Evolutionary conservation across 2,797 vertebrate genomes (phyloP), one percentile per base, ranked within the genome.

Genomic region (Dromococcyx pavoninus): DNA sequence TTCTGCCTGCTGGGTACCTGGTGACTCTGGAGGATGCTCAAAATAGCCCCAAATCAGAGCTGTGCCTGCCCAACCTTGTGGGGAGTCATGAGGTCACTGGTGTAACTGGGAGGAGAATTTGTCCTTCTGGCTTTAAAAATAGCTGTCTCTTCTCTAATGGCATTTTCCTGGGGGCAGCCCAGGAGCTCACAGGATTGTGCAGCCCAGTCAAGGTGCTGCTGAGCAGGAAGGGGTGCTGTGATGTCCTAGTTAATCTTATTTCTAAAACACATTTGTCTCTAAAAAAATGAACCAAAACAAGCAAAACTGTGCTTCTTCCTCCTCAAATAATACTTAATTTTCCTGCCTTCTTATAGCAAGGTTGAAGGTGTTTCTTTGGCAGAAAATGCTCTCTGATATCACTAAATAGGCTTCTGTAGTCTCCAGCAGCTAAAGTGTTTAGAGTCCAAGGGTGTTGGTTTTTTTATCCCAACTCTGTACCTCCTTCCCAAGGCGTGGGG

Each of bases 391-490:
- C 56, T 91, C 84, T 93, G 94, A 86, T 96, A 44, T 44, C 19
- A 17, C 75, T 89, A 96, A 97, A 96, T 89, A 93, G 88, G 71
- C 89, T 96, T 96, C 71, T 65, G 71, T 94, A 92, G 95, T 95
- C 86, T 97, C 69, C 70, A 89, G 89, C 32, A 89, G 89, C 75
- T 96, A 35, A 88, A 86, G 54, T 88, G 71, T 93, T 94, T 85
- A 66, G 77, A 30, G 61, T 91, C 73, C 57, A 51, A 35, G 87
- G 69, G 50, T 84, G 62, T 18, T 7, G 41, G 13, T 14, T 9
- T 54, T 73, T 39, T 27, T 3, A 76, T 85, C 64, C 94, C 1
- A 9, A 10, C 81, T 89, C 65, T 48, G 84, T 74, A 87, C 1
- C 0, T 67, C 81, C 69, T 74, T 28, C 75, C 78, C 33, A 9